Evolutionary conservation across 1,140 invertebrate genomes (phyloP).

Genomic region (Drosophila nebulosa): DNA sequence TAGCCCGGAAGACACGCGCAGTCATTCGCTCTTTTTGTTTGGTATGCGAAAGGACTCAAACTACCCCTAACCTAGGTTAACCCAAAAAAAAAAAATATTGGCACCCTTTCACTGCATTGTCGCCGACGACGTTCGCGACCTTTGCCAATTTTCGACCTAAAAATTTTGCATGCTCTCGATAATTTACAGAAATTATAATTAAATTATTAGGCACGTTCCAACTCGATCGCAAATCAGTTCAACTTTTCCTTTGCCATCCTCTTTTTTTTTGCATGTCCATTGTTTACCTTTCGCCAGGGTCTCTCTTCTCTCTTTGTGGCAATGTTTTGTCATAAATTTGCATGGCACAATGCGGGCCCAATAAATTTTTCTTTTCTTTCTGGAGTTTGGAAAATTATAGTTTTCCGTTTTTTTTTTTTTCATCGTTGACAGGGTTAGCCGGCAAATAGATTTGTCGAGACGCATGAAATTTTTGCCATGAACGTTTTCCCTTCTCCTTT

Average conservation of each 20-base stretch:
- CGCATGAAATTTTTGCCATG: neutral
- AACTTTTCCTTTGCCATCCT: neutral
- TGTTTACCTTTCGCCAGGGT: conserved; percentile 68
- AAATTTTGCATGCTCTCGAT: conserved; percentile 63
- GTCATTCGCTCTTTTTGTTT: neutral
- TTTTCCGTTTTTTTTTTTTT: conserved; percentile 37
- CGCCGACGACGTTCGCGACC: neutral
- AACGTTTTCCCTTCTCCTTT: neutral
- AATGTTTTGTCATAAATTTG: conserved; percentile 78
- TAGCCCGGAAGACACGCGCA: conserved; percentile 34
- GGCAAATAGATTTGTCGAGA: conserved; percentile 25
- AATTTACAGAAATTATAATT: conserved; percentile 59
- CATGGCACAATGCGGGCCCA: conserved; percentile 54
- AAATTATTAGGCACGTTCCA: conserved; percentile 72
- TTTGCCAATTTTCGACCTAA: conserved; percentile 7
- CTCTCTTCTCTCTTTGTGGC: conserved; percentile 22
- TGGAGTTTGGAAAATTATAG: conserved; percentile 50
- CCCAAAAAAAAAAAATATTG: neutral
- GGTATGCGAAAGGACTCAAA: neutral
- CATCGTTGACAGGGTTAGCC: conserved; percentile 14
- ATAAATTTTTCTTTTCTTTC: conserved; percentile 36
- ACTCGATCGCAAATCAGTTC: conserved; percentile 26
- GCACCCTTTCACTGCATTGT: neutral
- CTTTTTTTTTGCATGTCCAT: conserved; percentile 19
- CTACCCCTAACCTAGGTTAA: conserved; percentile 39